phyloP scores from a whole-genome alignment of 2,888 invertebrate species.

The Myopa tessellatipennis region DNA sequence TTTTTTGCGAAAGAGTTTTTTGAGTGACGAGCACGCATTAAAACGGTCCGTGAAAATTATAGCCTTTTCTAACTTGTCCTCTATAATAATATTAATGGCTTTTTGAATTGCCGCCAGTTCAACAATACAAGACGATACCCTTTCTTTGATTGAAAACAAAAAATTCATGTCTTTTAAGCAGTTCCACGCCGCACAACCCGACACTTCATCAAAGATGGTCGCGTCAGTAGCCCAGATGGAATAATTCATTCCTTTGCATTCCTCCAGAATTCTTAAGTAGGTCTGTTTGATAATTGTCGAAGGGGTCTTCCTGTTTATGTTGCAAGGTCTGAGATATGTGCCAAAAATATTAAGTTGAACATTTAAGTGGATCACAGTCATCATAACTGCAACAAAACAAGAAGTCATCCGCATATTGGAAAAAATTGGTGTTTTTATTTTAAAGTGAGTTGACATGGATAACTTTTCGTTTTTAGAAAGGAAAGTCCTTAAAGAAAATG shows the following conservation, averaged over 20 bases:
- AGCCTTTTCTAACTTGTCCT: slow-evolving; percentile 13
- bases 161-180: background rate
- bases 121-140: slow-evolving; percentile 7
- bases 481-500: too few species aligned
- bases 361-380: slow-evolving; percentile 9
- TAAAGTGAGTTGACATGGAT: slow-evolving; percentile 2
- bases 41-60: slow-evolving; percentile 31
- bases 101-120: slow-evolving; percentile 24
- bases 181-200: background rate
- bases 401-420: slow-evolving; percentile 41
- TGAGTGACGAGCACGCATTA: slow-evolving; percentile 6
- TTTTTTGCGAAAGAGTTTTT: background rate
- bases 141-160: background rate
- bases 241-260: background rate
- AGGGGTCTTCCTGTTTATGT: background rate
- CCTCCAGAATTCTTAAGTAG: background rate
- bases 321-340: too few species aligned
- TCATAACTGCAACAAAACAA: slow-evolving; percentile 13
- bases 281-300: background rate
- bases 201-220: background rate
- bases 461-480: background rate
- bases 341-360: background rate
- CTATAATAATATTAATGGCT: slow-evolving; percentile 28
- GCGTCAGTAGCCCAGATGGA: slow-evolving; percentile 5
- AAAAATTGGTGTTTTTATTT: slow-evolving; percentile 19